Conservation (phyloP, 2,888 invertebrate genomes). For the Serrognathus titanus region DNA sequence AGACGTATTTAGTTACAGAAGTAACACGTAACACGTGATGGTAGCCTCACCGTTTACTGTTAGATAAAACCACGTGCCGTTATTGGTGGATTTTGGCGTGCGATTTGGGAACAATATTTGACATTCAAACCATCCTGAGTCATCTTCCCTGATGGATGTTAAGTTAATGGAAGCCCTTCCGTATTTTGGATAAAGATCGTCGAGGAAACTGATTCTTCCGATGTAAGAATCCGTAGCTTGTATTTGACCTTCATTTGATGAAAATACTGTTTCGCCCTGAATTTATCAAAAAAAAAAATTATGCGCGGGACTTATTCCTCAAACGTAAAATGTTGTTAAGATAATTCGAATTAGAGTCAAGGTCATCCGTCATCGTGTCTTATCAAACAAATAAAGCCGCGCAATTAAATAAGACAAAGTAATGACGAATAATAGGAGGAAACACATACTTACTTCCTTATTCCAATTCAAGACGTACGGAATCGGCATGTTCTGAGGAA, state of each 20-base stretch:
- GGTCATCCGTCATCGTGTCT: too few species aligned
- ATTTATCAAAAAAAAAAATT: too few species aligned
- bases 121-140: constrained; percentile 91
- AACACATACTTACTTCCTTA: constrained; percentile 68
- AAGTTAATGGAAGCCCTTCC: constrained; percentile 77
- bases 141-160: constrained; percentile 81
- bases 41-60: constrained; percentile 75
- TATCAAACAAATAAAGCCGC: too few species aligned
- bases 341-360: too few species aligned
- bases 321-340: too few species aligned
- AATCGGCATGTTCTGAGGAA: constrained; percentile 79
- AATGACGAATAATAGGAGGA: constrained; percentile 6
- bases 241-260: constrained; percentile 74
- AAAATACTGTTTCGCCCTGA: constrained; percentile 75
- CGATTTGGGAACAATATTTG: constrained; percentile 84
- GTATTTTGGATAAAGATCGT: constrained; percentile 53
- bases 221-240: constrained; percentile 66
- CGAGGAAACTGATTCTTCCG: constrained; percentile 68
- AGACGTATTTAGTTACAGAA: neutral
- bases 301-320: too few species aligned
- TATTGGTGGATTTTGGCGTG: constrained; percentile 77
- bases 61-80: constrained; percentile 87
- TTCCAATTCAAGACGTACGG: constrained; percentile 88
- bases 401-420: neutral
- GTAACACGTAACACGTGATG: neutral